Conservation (phyloP, 2,888 invertebrate species). For the Aradus depressus region DNA sequence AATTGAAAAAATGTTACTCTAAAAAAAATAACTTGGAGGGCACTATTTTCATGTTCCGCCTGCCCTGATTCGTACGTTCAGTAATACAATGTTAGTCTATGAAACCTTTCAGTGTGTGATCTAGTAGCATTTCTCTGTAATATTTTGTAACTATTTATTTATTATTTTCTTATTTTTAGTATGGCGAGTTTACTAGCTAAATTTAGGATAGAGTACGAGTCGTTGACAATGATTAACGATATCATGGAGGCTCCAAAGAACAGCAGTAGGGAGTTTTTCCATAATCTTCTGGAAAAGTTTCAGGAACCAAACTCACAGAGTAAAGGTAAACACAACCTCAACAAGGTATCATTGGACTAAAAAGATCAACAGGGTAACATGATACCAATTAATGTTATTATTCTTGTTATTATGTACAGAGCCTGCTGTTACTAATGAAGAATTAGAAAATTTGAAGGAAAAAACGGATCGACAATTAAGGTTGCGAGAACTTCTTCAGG, state of each 20-base stretch:
- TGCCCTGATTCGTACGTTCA: too few relatives aligned
- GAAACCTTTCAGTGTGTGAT: neutral
- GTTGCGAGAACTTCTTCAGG: conserved; percentile 74
- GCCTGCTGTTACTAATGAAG: conserved; percentile 28
- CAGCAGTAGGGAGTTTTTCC: conserved; percentile 66
- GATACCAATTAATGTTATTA: neutral
- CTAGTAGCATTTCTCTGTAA: neutral
- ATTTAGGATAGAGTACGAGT: conserved; percentile 93
- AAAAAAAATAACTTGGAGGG: too few relatives aligned
- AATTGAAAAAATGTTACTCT: too few relatives aligned
- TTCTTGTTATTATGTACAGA: conserved; percentile 11
- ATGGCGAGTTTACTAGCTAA: conserved; percentile 93
- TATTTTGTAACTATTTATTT: too few relatives aligned
- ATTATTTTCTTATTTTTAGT: conserved; percentile 40
- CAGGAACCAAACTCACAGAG: conserved; percentile 7
- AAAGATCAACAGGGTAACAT: too few relatives aligned
- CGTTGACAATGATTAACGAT: conserved; percentile 82
- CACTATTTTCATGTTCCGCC: too few relatives aligned
- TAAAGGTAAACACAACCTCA: too few relatives aligned
- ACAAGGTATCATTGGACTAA: too few relatives aligned
- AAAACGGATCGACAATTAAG: conserved; percentile 86
- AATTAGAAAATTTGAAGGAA: conserved; percentile 61
- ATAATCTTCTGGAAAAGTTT: conserved; percentile 50
- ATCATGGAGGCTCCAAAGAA: conserved; percentile 76
- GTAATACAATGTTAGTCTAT: too few relatives aligned